Evolutionary conservation across 2,113 vertebrate genomes (phyloP), one percentile per base, ranked within the genome.

Genomic region (Baryphthengus martii): DNA sequence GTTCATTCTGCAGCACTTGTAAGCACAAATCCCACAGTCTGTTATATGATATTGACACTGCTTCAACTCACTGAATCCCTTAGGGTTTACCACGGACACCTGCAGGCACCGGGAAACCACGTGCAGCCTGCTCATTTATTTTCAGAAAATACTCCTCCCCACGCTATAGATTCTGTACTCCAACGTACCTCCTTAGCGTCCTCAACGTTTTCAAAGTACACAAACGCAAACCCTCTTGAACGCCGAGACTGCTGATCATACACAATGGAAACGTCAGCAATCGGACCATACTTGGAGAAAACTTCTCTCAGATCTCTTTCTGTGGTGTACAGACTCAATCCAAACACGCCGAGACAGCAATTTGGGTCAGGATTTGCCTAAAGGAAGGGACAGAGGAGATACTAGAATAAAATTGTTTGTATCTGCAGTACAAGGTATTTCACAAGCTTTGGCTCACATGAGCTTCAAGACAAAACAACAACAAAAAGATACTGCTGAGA

Each of bases 281-380:
- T 98, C 33, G 99, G 99, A 63, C 99, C 99, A 23, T 99, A 99
- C 91, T 99, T 99, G 71, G 99, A 99, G 96, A 99, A 99, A 13
- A 99, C 99, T 52, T 99, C 99, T 93, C 98, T 98, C 80, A 99
- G 97, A 91, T 99, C 99, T 90, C 99, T 98, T 80, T 99, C 99
- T 58, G 99, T 99, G 81, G 99, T 99, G 96, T 99, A 99, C 72
- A 99, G 97, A 71, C 99, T 99, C 97, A 99, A 97, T 11, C 99
- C 99, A 97, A 99, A 99, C 70, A 99, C 99, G 10, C 99, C 99
- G 8, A 99, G 97, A 90, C 99, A 99, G 88, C 98, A 98, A 91
- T 99, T 99, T 28, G 99, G 99, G 91, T 99, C 99, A 75, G 99
- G 99, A 97, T 99, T 99, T 49, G 98, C 98, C 99, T 99, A 79